Evolutionary conservation across 1,140 invertebrate species (phyloP), one percentile per base, ranked within the genome.

Genomic region (Drosophila azteca): DNA sequence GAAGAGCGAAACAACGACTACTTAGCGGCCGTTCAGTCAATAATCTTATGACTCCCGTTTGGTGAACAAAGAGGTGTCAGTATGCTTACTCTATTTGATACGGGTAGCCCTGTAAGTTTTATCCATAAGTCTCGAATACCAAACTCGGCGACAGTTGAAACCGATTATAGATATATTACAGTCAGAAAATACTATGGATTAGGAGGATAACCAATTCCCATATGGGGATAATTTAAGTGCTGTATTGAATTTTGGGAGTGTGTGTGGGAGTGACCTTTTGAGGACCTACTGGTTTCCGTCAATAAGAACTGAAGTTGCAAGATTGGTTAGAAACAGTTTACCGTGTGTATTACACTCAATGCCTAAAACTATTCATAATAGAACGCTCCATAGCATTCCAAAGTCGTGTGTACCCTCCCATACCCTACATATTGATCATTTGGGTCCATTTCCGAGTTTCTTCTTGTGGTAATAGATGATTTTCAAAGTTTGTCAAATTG

Each of bases 371-470:
- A 44, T 43, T 13, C 17, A 29, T 24, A 26, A 60, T n/a, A 20
- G 31, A n/a, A 51, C 55, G 3, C 22, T 67, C 5, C 57, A 67
- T 39, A 46, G 53, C 50, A 67, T 61, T 9, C 24, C 46, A 0
- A 60, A 20, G 17, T 20, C 17, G 17, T 20, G 17, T 20, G 17
- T 20, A 20, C 17, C 17, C 17, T 20, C 1, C 1, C 17, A 20
- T 20, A 20, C 17, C 17, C 17, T 20, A 20, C 17, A 20, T 20
- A 20, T 20, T 20, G 17, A 20, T 20, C 17, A 20, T 20, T 20
- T 20, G 17, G 17, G 17, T 20, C 17, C 17, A 20, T 20, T 20
- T 0, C 17, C 17, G 17, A 20, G 17, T 20, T 1, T 20, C 17
- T 20, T 20, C 17, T 20, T 20, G 17, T 20, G 17, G 17, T 20